Evolutionary conservation across 1,140 invertebrate genomes (phyloP), one percentile per base, ranked within the genome.

Genomic region (Ephestia elutella): DNA sequence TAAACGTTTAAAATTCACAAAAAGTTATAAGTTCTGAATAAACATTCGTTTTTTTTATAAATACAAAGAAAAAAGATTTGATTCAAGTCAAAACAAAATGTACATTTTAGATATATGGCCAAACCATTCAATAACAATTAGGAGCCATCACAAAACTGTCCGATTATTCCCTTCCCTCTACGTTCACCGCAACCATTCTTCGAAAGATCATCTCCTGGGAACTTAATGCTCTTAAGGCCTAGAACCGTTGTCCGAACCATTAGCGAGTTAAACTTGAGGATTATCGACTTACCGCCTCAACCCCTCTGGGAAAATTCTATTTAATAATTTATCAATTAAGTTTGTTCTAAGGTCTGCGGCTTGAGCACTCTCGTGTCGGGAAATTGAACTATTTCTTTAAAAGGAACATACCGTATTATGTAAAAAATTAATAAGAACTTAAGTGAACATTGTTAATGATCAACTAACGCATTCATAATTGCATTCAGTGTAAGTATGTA

Each of bases 181-280:
- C 38, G 10, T 17, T 3, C 15, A 44, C 38, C 13, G 38, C 38
- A 44, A 13, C 38, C n/a, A 59, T 70, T 65, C 62, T 68, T 68
- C 53, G 58, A 19, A 50, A 53, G 58, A 65, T 63, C 56, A 63
- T 57, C 38, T 62, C 70, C 53, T 64, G 62, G 62, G 70, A 63
- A 35, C 21, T 51, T 61, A 63, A 68, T 62, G 62, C 68, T 65
- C 62, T 67, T 71, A 68, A 59, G 62, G 60, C 61, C 53, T 59
- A 28, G 70, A 70, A 59, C 62, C 56, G 68, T 68, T 71, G 70
- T 69, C 69, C 68, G 64, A 66, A 59, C 74, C 71, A 79, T 79
- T 78, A 75, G 71, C 62, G 56, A 78, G 71, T 74, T 80, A 72
- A 76, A 69, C 60, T 71, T 67, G 56, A 57, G 62, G 63, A 62